These are phyloP conservation scores for Euzophera pinguis DNA, from an alignment of 2,888 invertebrate species.

Conservation along the genomic window DNA sequence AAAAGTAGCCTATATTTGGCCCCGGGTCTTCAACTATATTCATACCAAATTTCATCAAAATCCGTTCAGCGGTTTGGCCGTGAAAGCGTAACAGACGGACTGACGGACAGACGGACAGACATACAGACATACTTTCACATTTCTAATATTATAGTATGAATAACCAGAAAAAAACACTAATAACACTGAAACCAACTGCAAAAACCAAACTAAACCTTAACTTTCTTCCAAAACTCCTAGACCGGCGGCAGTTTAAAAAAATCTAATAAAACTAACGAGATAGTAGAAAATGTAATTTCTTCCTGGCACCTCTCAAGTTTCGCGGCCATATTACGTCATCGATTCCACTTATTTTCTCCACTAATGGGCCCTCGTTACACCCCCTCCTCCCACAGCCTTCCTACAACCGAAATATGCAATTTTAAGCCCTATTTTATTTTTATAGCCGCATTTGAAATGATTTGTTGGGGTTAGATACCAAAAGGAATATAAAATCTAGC, in stretches of 20 bases:
- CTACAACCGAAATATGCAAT: background rate
- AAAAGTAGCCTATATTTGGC: too few species aligned
- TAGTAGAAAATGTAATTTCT: background rate
- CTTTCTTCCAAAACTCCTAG: too few species aligned
- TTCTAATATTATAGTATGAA: too few species aligned
- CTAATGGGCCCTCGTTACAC: background rate
- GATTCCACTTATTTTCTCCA: background rate
- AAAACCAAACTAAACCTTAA: too few species aligned
- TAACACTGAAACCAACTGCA: too few species aligned
- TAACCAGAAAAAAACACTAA: too few species aligned
- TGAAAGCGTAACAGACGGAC: too few species aligned
- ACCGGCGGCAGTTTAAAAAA: background rate
- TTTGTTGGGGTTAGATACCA: background rate
- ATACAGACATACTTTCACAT: too few species aligned
- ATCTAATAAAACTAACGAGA: background rate
- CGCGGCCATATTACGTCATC: background rate
- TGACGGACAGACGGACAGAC: too few species aligned
- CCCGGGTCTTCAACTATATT: too few species aligned
- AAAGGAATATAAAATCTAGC: background rate
- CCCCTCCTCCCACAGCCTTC: background rate
- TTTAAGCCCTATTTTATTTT: constrained; percentile 1
- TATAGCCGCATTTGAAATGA: constrained; percentile 1
- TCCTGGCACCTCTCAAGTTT: background rate
- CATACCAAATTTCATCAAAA: too few species aligned
- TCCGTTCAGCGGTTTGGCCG: too few species aligned